phyloP scores from a whole-genome alignment of 1,140 invertebrate genomes.

The Bombyx mandarina region DNA sequence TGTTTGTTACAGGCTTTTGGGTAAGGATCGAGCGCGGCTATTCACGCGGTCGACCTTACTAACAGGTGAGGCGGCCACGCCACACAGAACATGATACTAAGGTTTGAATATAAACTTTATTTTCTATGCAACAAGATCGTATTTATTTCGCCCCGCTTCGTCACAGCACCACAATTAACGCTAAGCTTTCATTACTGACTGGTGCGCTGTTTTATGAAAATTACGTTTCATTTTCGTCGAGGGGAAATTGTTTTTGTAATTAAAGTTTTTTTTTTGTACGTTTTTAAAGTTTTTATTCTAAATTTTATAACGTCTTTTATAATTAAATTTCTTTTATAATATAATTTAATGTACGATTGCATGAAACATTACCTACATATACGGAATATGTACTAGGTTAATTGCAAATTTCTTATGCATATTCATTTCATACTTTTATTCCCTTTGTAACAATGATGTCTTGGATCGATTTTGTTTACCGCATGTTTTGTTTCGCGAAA shows the following conservation, averaged over 20 bases:
- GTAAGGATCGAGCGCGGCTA: conserved; percentile 54
- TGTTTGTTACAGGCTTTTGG: conserved; percentile 40
- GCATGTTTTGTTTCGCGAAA: no score
- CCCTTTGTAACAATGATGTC: no score
- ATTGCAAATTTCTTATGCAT: no score
- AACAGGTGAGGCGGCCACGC: conserved; percentile 66
- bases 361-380: no score
- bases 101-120: conserved; percentile 65
- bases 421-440: no score
- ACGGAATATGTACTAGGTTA: no score
- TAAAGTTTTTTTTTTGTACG: not conserved
- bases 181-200: conserved; percentile 17
- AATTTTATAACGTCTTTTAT: no score
- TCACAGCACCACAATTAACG: conserved; percentile 7
- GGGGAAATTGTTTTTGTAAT: conserved; percentile 5
- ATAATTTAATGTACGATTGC: not conserved
- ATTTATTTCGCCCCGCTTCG: not conserved
- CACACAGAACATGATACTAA: conserved; percentile 68
- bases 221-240: conserved; percentile 16
- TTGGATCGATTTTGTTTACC: no score
- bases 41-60: conserved; percentile 61
- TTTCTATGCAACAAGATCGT: conserved; percentile 13
- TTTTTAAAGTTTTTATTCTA: no score
- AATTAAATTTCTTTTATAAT: not conserved
- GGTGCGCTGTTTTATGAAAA: conserved; percentile 17